Evolutionary conservation across 1,140 invertebrate species (phyloP).

Genomic region (Anastrepha ludens): DNA sequence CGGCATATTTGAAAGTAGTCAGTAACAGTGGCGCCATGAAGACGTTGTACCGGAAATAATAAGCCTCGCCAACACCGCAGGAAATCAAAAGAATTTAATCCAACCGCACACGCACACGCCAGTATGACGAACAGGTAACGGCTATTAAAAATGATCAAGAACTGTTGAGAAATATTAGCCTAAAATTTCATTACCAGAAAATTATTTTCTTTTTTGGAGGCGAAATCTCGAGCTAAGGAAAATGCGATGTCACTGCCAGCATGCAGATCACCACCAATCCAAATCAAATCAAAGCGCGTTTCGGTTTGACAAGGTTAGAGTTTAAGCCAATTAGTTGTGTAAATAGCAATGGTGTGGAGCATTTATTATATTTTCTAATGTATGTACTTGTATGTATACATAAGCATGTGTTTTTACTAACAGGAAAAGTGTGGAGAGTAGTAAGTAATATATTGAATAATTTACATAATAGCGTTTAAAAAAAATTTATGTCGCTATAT

Average conservation of each 20-base stretch:
- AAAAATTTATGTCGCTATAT: no score
- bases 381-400: no score
- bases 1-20: constrained; percentile 16
- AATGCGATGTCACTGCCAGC: constrained; percentile 18
- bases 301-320: not conserved
- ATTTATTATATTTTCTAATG: no score
- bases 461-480: no score
- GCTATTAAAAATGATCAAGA: not conserved
- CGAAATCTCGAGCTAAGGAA: not conserved
- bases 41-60: constrained; percentile 35
- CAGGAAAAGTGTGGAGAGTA: no score
- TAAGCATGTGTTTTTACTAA: no score
- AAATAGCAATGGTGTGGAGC: not conserved
- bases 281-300: not conserved
- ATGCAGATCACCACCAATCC: not conserved
- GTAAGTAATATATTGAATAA: no score
- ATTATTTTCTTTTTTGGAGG: not conserved
- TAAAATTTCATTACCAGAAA: not conserved
- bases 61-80: constrained; percentile 7
- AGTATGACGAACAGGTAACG: not conserved
- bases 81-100: constrained; percentile 29
- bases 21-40: constrained; percentile 5
- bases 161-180: not conserved
- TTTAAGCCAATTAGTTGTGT: not conserved
- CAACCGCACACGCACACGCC: not conserved